Percentiles rank a stretch among this genome's conserved stretches.
These are phyloP conservation scores for Coptodon bakossiorum DNA, from an alignment of 2,113 vertebrate species.

Conservation along the genomic window DNA sequence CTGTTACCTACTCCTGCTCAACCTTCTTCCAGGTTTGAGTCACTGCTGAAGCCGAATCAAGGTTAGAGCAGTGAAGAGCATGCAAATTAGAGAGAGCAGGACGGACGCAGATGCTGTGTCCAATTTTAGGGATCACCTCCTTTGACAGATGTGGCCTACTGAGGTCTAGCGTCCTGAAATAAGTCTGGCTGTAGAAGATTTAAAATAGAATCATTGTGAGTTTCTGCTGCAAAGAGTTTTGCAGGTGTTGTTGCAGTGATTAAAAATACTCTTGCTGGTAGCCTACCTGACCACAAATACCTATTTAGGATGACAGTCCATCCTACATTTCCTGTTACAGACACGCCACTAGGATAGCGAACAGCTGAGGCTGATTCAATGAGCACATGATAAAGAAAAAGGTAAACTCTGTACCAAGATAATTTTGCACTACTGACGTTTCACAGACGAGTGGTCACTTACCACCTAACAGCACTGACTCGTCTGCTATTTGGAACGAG, in stretches of 20 bases:
- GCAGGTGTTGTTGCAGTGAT: background rate
- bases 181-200: background rate
- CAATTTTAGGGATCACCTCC: background rate
- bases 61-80: background rate
- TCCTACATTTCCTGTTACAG: background rate
- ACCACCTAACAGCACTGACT: background rate
- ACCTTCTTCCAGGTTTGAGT: background rate
- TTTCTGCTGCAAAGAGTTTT: background rate
- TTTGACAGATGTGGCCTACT: background rate
- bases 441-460: background rate
- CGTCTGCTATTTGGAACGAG: background rate
- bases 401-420: background rate
- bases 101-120: background rate
- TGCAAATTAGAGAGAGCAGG: background rate
- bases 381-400: background rate
- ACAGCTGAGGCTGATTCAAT: background rate
- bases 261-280: background rate
- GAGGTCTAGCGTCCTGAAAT: background rate
- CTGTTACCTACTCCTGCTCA: background rate
- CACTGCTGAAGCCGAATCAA: constrained; percentile 3
- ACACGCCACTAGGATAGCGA: background rate
- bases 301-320: background rate
- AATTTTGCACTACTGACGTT: background rate
- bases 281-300: background rate
- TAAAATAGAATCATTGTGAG: background rate